Percentiles rank a stretch among this genome's conserved stretches.
phyloP scores from a whole-genome alignment of 92 coral and sea anemone genomes.

The Palythoa heliodiscus region DNA sequence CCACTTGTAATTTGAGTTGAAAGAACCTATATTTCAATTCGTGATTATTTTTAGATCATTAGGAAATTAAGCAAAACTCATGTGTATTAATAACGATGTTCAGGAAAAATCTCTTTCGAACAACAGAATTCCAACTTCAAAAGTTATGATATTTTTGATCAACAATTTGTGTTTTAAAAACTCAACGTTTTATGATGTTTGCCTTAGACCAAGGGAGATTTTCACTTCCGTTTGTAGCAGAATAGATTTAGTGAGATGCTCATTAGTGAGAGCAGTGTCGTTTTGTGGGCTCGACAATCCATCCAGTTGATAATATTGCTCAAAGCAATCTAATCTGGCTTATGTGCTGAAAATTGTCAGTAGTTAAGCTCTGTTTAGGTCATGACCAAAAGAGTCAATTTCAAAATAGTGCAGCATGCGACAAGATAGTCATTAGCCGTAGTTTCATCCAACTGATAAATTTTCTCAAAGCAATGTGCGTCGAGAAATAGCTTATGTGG shows the following conservation, averaged over 20 bases:
- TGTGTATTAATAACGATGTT: no score
- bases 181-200: background rate
- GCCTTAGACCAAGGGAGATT: background rate
- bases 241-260: background rate
- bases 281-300: background rate
- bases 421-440: background rate
- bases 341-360: background rate
- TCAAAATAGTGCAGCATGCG: background rate
- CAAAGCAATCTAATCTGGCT: background rate
- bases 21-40: background rate
- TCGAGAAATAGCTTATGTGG: background rate
- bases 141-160: background rate
- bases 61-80: background rate
- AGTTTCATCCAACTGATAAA: background rate
- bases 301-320: background rate
- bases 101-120: background rate
- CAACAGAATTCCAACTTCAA: background rate
- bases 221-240: background rate
- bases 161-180: background rate
- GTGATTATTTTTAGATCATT: background rate
- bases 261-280: background rate
- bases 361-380: background rate
- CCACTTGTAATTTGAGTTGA: no score
- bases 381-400: slow-evolving; percentile 4
- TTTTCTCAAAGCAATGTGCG: background rate